Base-by-base conservation (phyloP, 2,113 vertebrate species). In the Phycodurus eques region DNA sequence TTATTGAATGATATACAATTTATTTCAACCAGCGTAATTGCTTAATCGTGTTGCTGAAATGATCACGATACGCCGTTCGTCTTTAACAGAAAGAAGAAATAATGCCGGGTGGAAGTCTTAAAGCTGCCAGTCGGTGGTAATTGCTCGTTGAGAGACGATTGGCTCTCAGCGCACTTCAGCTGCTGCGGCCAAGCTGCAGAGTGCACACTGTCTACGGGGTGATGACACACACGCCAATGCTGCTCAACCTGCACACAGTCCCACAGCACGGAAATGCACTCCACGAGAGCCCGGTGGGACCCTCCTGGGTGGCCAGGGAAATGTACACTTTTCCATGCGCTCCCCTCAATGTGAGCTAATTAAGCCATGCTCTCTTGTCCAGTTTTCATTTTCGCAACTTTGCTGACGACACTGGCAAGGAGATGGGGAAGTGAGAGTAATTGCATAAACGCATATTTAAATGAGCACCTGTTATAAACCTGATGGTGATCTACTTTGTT, bases 141-240 rank as follows among this genome's bases (percentile, higher is more conserved):
- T 88, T 89, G 89, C 79, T 71, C 73, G 87, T 67, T 88, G 87
- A 90, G 79, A 83, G 90, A 91, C 69, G 82, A 33, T 59, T 83
- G 86, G 83, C 88, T 86, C 76, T 87, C 74, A n/a, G 3, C 68
- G 84, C 33, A 67, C 46, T 64, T 88, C 90, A 90, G 89, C 88
- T 90, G 87, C 84, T 78, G 76, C 72, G 47, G 88, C 67, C 78
- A 60, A 61, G 59, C 31, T 31, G 64, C 22, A 66, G 76, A 79
- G 80, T 79, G 81, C 77, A 82, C 75, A 64, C 79, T 80, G 85
- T 80, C 53, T 85, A 83, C 83, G 75, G 92, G 93, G 93, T 91
- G 95, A 94, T 95, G 94, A 96, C 95, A 95, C 92, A 94, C 83
- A 86, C 70, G 80, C 90, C 92, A 89, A 87, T 79, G 93, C 93